phyloP scores from a whole-genome alignment of 1,140 invertebrate species.

The Sinella curviseta region DNA sequence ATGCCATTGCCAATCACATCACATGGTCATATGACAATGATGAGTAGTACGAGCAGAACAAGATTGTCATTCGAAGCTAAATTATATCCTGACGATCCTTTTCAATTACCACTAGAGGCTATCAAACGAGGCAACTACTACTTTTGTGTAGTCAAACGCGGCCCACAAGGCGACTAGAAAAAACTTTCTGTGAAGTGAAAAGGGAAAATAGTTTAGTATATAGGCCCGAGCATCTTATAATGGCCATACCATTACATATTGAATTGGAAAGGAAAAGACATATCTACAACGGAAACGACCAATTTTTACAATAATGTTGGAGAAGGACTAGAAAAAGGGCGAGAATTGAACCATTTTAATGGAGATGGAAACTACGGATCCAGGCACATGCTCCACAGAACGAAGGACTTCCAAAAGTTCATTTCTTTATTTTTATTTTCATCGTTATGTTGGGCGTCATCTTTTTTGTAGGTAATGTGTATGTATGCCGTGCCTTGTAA shows the following conservation, averaged over 20 bases:
- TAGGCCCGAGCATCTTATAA: background rate
- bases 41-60: background rate
- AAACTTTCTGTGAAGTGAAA: background rate
- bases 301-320: background rate
- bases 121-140: too few relatives aligned
- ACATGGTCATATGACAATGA: background rate
- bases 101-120: background rate
- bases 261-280: background rate
- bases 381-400: too few relatives aligned
- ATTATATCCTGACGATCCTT: conserved; percentile 9
- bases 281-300: background rate
- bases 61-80: background rate
- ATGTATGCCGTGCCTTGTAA: too few relatives aligned
- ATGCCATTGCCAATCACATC: background rate
- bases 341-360: too few relatives aligned
- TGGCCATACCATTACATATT: background rate
- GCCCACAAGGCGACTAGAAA: too few relatives aligned
- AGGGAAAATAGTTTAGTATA: background rate
- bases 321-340: too few relatives aligned
- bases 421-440: too few relatives aligned
- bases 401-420: too few relatives aligned
- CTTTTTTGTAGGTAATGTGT: too few relatives aligned
- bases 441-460: too few relatives aligned
- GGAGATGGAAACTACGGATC: too few relatives aligned
- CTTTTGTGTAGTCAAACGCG: too few relatives aligned